phyloP scores from a whole-genome alignment of 1,140 invertebrate genomes.

The Anastrepha ludens region DNA sequence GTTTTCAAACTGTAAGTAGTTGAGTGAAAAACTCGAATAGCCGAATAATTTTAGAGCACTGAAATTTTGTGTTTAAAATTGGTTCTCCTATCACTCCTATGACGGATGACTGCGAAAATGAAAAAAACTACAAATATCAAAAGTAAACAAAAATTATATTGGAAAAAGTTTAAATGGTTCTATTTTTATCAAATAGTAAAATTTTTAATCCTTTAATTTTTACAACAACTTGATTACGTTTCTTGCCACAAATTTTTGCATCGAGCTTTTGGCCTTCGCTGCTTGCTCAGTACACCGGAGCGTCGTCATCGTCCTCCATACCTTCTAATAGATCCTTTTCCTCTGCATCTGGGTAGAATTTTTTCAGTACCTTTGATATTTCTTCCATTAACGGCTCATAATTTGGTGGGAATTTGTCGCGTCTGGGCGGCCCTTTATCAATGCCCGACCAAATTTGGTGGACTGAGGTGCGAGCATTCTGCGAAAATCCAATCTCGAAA shows the following conservation, averaged over 20 bases:
- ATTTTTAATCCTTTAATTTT: too few species aligned
- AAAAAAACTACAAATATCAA: too few species aligned
- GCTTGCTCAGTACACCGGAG: background rate
- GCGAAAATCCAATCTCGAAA: constrained; percentile 66
- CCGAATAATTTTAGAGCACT: too few species aligned
- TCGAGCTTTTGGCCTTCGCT: too few species aligned
- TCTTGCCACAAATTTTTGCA: too few species aligned
- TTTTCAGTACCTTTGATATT: constrained; percentile 64
- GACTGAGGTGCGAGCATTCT: constrained; percentile 69
- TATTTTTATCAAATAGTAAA: too few species aligned
- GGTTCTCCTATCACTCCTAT: too few species aligned
- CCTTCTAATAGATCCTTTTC: background rate
- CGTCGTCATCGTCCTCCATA: constrained; percentile 7
- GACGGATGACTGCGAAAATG: too few species aligned
- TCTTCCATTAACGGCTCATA: constrained; percentile 63
- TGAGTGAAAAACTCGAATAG: background rate
- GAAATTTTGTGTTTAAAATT: too few species aligned
- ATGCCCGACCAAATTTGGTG: constrained; percentile 67
- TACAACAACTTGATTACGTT: background rate
- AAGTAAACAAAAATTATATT: too few species aligned
- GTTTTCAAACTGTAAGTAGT: background rate
- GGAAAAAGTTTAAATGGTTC: too few species aligned
- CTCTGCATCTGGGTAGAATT: constrained; percentile 68
- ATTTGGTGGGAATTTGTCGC: constrained; percentile 66
- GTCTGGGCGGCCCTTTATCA: constrained; percentile 63